Conservation (phyloP, 92 coral and sea anemone genomes). For the Epizoanthus ramosus region DNA sequence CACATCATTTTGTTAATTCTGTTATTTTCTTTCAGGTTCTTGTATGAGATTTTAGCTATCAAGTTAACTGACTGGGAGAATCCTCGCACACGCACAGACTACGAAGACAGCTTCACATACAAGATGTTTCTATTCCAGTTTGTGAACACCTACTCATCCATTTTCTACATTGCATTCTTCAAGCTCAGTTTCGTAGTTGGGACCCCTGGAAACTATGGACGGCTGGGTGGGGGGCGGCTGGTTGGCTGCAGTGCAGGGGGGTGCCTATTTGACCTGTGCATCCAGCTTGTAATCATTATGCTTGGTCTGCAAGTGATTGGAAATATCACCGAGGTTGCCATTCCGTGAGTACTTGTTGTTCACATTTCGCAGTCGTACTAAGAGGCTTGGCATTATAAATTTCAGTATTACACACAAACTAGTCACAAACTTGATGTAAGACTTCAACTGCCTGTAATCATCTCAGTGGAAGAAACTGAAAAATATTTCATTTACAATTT, state of each 20-base stretch:
- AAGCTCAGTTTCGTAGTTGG: slow-evolving; percentile 84
- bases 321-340: slow-evolving; percentile 81
- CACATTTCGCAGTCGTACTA: neutral
- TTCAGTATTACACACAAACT: too few relatives aligned
- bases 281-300: slow-evolving; percentile 91
- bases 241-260: slow-evolving; percentile 92
- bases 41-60: slow-evolving; percentile 78
- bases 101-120: slow-evolving; percentile 93
- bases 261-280: slow-evolving; percentile 86
- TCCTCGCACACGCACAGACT: slow-evolving; percentile 89
- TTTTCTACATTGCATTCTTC: slow-evolving; percentile 96
- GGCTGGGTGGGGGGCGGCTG: slow-evolving; percentile 78
- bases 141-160: slow-evolving; percentile 87
- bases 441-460: too few relatives aligned
- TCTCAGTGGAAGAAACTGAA: too few relatives aligned
- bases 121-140: slow-evolving; percentile 98
- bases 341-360: slow-evolving; percentile 77
- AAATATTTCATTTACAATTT: too few relatives aligned
- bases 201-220: slow-evolving; percentile 84
- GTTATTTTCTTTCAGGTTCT: slow-evolving; percentile 29
- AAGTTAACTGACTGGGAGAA: slow-evolving; percentile 94
- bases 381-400: too few relatives aligned
- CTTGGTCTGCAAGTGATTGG: slow-evolving; percentile 89
- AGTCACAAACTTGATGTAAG: too few relatives aligned
- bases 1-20: neutral